Conservation (phyloP, 2,888 invertebrate genomes). For the Stomorhina lunata region DNA sequence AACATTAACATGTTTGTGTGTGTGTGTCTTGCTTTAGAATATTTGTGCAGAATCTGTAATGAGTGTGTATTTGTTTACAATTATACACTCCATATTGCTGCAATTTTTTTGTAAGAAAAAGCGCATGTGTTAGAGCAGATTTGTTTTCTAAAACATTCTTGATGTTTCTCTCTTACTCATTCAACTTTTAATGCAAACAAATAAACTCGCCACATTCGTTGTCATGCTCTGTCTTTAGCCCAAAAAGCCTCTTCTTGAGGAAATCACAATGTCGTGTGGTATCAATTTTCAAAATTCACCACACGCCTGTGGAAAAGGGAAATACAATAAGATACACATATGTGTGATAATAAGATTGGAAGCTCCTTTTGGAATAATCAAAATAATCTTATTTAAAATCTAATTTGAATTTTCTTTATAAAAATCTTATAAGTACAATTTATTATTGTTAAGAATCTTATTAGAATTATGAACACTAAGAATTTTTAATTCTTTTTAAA, state of each 20-base stretch:
- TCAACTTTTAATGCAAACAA: not conserved
- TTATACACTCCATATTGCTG: conserved; percentile 42
- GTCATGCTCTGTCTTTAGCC: conserved; percentile 48
- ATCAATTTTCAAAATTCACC: conserved; percentile 22
- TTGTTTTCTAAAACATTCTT: not conserved
- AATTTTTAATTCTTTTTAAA: conserved; percentile 13
- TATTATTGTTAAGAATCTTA: too few relatives aligned
- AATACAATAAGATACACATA: not conserved
- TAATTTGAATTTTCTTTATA: too few relatives aligned
- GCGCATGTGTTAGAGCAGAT: conserved; percentile 47
- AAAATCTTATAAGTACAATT: too few relatives aligned
- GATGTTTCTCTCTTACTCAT: conserved; percentile 40
- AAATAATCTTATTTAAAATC: too few relatives aligned
- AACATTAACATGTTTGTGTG: not conserved
- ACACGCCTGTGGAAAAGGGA: not conserved
- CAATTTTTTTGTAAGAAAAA: not conserved
- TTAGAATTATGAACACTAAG: too few relatives aligned
- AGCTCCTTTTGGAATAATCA: too few relatives aligned
- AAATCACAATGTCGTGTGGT: conserved; percentile 20
- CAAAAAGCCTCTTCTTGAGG: not conserved
- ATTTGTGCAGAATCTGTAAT: conserved; percentile 38
- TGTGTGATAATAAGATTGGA: too few relatives aligned
- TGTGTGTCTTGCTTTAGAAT: not conserved
- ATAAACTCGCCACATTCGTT: conserved; percentile 28
- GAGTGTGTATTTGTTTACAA: conserved; percentile 11